Percentiles rank a stretch among this genome's conserved stretches.
These are phyloP conservation scores for Teleiodes luculella DNA, from an alignment of 2,888 invertebrate species.

Conservation along the genomic window DNA sequence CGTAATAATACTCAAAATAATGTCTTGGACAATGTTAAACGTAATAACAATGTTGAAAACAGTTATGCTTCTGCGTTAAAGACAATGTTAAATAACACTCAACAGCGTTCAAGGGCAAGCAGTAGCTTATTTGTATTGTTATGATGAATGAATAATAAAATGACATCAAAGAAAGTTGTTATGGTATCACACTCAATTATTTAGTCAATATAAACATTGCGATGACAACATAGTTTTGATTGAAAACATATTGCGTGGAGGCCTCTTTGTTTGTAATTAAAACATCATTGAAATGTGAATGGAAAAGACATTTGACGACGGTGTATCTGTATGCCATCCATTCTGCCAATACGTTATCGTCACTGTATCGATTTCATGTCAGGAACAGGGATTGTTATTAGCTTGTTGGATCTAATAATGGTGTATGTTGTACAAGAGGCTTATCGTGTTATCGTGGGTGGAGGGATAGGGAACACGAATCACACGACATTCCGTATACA, in stretches of 20 bases:
- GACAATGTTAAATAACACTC: constrained; percentile 1
- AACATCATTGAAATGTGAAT: constrained; percentile 13
- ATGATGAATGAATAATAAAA: constrained; percentile 16
- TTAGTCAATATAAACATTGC: constrained; percentile 34
- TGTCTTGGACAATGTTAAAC: neutral
- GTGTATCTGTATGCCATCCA: neutral
- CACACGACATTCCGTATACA: constrained; percentile 17
- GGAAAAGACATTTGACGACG: neutral
- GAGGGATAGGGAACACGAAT: neutral
- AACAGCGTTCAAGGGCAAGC: constrained; percentile 5
- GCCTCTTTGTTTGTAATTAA: constrained; percentile 26
- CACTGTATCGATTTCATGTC: constrained; percentile 2
- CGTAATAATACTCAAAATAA: neutral
- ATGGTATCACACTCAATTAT: constrained; percentile 42
- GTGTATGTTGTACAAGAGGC: constrained; percentile 10
- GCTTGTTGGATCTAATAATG: constrained; percentile 6
- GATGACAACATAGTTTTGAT: constrained; percentile 37
- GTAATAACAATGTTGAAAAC: neutral
- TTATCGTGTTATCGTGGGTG: constrained; percentile 18
- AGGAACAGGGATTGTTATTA: constrained; percentile 4
- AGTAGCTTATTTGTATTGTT: constrained; percentile 20
- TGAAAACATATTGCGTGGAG: constrained; percentile 34
- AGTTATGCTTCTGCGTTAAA: neutral
- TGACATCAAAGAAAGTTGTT: constrained; percentile 43
- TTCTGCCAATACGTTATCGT: neutral